Evolutionary conservation across 2,888 invertebrate genomes (phyloP), one percentile per base, ranked within the genome.

Genomic region (Nowickia ferox): DNA sequence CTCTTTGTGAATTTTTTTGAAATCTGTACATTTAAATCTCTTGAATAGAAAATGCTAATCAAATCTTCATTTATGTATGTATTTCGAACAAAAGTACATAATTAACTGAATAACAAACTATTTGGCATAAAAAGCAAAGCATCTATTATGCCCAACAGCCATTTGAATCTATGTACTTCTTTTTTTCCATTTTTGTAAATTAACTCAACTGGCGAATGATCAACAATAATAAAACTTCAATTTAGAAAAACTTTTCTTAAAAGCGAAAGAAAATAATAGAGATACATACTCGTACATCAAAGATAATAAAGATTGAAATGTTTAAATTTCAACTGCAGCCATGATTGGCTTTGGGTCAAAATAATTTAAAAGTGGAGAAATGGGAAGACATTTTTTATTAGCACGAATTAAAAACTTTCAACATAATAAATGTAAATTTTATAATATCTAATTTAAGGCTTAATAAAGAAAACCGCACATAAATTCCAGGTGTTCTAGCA

Each of bases 261-360:
- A n/a, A 51, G 8, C 6, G 15, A 42, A 15, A 22, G 5, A 40
- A 53, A n/a, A 65, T n/a, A 59, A 77, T 19, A 66, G 40, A 68
- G n/a, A 30, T 30, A 30, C 30, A 6, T 30, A 30, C 30, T n/a
- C n/a, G 6, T 30, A 68, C 76, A 65, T 75, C 30, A 77, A 46
- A 77, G 46, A 40, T 13, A 61, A 17, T 42, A 78, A 51, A 78
- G 51, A 30, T 30, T 30, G 30, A 42, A 46, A 46, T 42, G 30
- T 51, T 55, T 19, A 40, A 44, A 40, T 46, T 65, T 53, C 42
- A 75, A 55, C 48, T 51, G 11, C 69, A 72, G 30, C 53, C 57
- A 59, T 59, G 19, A 83, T 83, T 72, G 83, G 66, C 71, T 72
- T 30, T 69, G 71, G 83, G 83, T 83, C 83, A 83, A 77, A 83